Percentiles rank a stretch among this genome's conserved stretches.
Evolutionary conservation across 2,113 vertebrate genomes (phyloP).

Genomic region (Gasterosteus aculeatus): DNA sequence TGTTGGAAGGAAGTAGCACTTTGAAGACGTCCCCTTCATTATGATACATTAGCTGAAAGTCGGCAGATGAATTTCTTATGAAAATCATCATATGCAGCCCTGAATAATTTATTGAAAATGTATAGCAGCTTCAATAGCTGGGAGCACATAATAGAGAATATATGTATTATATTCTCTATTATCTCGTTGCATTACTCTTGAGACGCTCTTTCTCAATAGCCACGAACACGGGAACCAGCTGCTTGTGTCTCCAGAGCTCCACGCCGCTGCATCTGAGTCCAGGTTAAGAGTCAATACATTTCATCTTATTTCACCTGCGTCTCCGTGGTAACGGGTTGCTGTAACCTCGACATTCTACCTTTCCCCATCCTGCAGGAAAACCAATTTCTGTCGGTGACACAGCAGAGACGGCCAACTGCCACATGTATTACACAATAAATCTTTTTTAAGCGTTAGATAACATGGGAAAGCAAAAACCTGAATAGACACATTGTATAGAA

Average conservation of each 20-base stretch:
- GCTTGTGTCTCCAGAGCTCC: constrained; percentile 30
- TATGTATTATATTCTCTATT: neutral
- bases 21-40: neutral
- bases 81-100: neutral
- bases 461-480: neutral
- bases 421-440: neutral
- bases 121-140: neutral
- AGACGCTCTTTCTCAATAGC: constrained; percentile 27
- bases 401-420: constrained; percentile 18
- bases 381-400: neutral
- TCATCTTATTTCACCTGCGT: constrained; percentile 62
- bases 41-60: neutral
- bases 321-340: constrained; percentile 63
- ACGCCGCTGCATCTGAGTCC: constrained; percentile 14
- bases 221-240: constrained; percentile 4
- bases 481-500: too few relatives aligned
- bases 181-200: neutral
- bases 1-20: neutral
- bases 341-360: constrained; percentile 36
- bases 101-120: neutral
- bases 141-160: neutral
- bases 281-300: constrained; percentile 58
- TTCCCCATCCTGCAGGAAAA: constrained; percentile 21
- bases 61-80: neutral
- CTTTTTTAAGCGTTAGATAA: too few relatives aligned